Conservation (phyloP, 2,888 invertebrate genomes). For the Chrysolina americana region DNA sequence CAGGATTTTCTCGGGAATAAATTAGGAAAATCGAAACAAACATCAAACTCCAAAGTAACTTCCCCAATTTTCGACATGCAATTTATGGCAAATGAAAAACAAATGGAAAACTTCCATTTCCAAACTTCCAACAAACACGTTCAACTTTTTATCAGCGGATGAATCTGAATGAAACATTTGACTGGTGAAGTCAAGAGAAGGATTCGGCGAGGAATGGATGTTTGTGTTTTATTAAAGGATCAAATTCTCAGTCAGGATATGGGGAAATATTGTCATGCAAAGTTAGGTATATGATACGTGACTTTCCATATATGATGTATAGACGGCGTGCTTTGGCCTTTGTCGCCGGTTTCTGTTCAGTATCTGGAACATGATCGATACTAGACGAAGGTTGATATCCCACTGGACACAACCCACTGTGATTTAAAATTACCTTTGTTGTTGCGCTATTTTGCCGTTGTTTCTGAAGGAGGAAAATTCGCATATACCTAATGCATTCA, state of each 20-base stretch:
- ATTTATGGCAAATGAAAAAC: slow-evolving; percentile 27
- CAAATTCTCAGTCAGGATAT: background rate
- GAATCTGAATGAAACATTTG: slow-evolving; percentile 15
- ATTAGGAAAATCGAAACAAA: slow-evolving; percentile 26
- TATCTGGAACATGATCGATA: background rate
- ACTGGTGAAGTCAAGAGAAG: slow-evolving; percentile 1
- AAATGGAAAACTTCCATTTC: slow-evolving; percentile 31
- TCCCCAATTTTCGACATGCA: slow-evolving; percentile 1
- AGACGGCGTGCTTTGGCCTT: background rate
- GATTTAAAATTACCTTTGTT: background rate
- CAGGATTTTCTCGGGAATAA: slow-evolving; percentile 16
- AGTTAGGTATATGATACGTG: slow-evolving; percentile 10
- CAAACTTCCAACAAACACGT: slow-evolving; percentile 25
- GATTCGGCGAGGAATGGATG: background rate
- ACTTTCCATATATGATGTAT: background rate
- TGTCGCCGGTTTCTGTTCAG: background rate
- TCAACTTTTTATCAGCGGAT: slow-evolving; percentile 26
- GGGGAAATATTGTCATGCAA: slow-evolving; percentile 1
- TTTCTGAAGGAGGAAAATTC: background rate
- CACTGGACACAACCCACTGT: background rate
- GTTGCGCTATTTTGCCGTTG: background rate
- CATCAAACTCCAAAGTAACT: slow-evolving; percentile 27
- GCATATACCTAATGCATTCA: no score
- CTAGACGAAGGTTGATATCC: background rate
- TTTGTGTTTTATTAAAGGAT: slow-evolving; percentile 1